Conservation (phyloP, 2,888 invertebrate species). For the Micoletzkya japonica region DNA sequence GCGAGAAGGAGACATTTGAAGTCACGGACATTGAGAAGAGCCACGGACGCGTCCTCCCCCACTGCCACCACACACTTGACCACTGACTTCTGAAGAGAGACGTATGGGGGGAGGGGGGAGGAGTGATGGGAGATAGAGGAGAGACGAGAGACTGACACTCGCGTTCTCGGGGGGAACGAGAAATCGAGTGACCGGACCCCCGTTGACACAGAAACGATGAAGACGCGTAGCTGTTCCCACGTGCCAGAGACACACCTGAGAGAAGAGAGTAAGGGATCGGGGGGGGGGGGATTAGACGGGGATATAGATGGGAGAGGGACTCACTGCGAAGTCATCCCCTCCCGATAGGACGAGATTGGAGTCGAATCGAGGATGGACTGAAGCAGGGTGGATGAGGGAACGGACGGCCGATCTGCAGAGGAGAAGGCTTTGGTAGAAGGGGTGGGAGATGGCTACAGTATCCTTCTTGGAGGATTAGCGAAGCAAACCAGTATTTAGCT, state of each 20-base stretch:
- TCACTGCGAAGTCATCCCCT: conserved; percentile 95
- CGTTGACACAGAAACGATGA: conserved; percentile 95
- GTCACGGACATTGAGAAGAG: conserved; percentile 86
- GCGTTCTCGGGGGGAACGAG: conserved; percentile 87
- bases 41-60: conserved; percentile 95
- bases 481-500: not conserved
- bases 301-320: too few relatives aligned
- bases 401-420: conserved; percentile 24
- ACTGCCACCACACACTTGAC: conserved; percentile 68
- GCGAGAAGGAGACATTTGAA: conserved; percentile 92
- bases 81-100: conserved; percentile 38
- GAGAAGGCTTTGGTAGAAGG: not conserved
- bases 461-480: too few relatives aligned
- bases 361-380: conserved; percentile 26
- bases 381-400: conserved; percentile 25
- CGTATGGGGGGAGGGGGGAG: too few relatives aligned
- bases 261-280: not conserved
- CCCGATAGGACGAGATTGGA: conserved; percentile 78
- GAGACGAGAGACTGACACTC: conserved; percentile 61
- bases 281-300: not conserved
- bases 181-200: conserved; percentile 91
- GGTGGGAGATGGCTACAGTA: not conserved
- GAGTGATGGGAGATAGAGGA: conserved; percentile 8
- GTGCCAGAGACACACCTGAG: conserved; percentile 54
- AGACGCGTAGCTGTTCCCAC: conserved; percentile 69